Evolutionary conservation across 2,797 vertebrate genomes (phyloP).

Genomic region (Monodelphis domestica): DNA sequence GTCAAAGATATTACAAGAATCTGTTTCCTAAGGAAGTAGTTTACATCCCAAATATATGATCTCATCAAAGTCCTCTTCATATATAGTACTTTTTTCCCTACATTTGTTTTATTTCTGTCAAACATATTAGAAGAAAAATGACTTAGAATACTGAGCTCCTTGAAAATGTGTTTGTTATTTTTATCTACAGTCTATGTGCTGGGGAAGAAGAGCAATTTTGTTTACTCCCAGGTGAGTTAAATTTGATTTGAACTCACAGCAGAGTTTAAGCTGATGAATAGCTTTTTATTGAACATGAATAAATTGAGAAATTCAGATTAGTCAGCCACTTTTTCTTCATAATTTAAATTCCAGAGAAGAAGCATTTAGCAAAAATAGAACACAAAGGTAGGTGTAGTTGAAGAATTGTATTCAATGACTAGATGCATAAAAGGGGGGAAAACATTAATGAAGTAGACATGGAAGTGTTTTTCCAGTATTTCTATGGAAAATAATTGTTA

Average conservation of each 20-base stretch:
- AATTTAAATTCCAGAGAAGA: constrained; percentile 87
- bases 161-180: constrained; percentile 84
- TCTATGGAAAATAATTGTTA: constrained; percentile 58
- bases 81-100: constrained; percentile 10
- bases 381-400: constrained; percentile 77
- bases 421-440: constrained; percentile 77
- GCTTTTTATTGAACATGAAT: constrained; percentile 94
- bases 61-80: neutral
- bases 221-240: constrained; percentile 90
- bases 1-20: constrained; percentile 9
- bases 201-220: constrained; percentile 86
- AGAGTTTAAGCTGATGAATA: constrained; percentile 92
- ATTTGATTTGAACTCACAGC: constrained; percentile 92
- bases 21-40: neutral
- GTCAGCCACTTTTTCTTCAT: constrained; percentile 90
- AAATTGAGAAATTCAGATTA: constrained; percentile 92
- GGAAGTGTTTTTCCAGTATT: constrained; percentile 58
- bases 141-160: constrained; percentile 75
- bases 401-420: constrained; percentile 81
- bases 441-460: constrained; percentile 76
- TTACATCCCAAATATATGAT: neutral
- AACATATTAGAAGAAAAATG: constrained; percentile 66
- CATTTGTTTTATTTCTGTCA: constrained; percentile 74
- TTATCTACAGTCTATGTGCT: constrained; percentile 78
- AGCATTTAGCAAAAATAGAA: constrained; percentile 85